phyloP scores from a whole-genome alignment of 2,888 invertebrate genomes.

The Andrena dorsata region DNA sequence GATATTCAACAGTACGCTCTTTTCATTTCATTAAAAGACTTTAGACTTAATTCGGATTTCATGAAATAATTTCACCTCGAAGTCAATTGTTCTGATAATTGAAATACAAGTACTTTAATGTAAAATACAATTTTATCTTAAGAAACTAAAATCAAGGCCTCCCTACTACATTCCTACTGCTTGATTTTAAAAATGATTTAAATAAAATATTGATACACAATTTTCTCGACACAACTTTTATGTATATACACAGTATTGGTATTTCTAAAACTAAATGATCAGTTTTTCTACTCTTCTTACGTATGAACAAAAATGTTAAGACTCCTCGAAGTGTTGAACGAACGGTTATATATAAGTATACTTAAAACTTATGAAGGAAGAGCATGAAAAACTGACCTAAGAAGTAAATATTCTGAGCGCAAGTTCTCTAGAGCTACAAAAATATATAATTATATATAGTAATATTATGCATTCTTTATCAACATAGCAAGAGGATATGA shows the following conservation, averaged over 20 bases:
- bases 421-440: conserved; percentile 82
- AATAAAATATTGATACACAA: conserved; percentile 76
- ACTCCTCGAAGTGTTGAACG: conserved; percentile 42
- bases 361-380: conserved; percentile 62
- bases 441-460: conserved; percentile 81
- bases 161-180: conserved; percentile 69
- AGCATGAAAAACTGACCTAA: conserved; percentile 73
- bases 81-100: conserved; percentile 16
- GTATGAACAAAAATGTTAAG: conserved; percentile 48
- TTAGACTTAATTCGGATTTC: conserved; percentile 32
- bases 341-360: conserved; percentile 52
- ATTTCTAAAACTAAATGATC: conserved; percentile 76
- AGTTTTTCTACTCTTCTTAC: conserved; percentile 73
- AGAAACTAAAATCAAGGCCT: conserved; percentile 76
- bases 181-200: conserved; percentile 68
- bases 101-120: conserved; percentile 48
- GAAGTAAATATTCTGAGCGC: conserved; percentile 78
- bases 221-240: conserved; percentile 75
- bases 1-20: conserved; percentile 7
- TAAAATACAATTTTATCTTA: conserved; percentile 48
- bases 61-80: conserved; percentile 37
- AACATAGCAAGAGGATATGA: conserved; percentile 77
- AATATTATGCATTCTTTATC: conserved; percentile 77
- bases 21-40: conserved; percentile 35
- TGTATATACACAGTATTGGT: conserved; percentile 73